Evolutionary conservation across 2,888 invertebrate species (phyloP).

Genomic region (Cyrtodaria siliqua): DNA sequence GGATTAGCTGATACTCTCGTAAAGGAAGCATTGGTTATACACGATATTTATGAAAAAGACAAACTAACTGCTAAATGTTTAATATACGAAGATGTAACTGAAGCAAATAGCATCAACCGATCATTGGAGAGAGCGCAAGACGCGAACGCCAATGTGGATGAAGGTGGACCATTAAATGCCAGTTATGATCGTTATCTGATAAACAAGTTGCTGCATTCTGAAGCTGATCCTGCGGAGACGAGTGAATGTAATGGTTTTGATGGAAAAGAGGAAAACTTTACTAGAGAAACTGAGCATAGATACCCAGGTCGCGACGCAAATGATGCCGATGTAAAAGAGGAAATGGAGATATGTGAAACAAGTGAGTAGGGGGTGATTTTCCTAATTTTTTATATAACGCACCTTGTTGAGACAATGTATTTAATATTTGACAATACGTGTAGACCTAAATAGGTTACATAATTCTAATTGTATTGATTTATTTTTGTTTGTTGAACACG

Average conservation of each 20-base stretch:
- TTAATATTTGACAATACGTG: too few relatives aligned
- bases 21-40: constrained; percentile 45
- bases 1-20: constrained; percentile 35
- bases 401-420: too few relatives aligned
- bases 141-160: not conserved
- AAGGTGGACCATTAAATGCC: not conserved
- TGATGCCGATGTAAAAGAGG: constrained; percentile 7
- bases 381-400: too few relatives aligned
- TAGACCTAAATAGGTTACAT: too few relatives aligned
- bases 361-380: too few relatives aligned
- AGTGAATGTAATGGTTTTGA: constrained; percentile 25
- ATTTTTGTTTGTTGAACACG: too few relatives aligned
- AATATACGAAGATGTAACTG: too few relatives aligned
- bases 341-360: not conserved
- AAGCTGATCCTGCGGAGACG: constrained; percentile 38
- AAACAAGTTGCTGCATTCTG: constrained; percentile 41
- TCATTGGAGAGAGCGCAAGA: too few relatives aligned
- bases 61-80: not conserved
- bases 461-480: too few relatives aligned
- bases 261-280: constrained; percentile 33
- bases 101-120: too few relatives aligned
- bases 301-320: constrained; percentile 29
- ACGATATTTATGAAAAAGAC: constrained; percentile 29
- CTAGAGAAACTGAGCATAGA: constrained; percentile 1
- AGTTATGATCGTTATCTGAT: constrained; percentile 35